These are phyloP conservation scores for Pterois miles DNA, from an alignment of 2,797 vertebrate genomes.

Conservation along the genomic window DNA sequence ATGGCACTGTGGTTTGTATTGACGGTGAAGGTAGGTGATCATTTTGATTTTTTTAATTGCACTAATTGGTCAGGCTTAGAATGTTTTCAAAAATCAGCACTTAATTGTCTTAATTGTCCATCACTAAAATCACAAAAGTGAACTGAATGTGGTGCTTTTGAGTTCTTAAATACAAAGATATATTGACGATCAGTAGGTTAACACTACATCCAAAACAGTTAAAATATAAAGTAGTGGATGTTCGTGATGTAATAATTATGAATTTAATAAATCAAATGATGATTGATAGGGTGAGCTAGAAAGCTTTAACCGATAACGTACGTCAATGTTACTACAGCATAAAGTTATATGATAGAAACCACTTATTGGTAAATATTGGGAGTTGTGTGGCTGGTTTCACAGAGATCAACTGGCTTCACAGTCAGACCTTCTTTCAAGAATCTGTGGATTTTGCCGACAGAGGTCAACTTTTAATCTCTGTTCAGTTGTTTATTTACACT, in stretches of 20 bases:
- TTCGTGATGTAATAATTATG: neutral
- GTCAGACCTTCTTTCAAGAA: no score
- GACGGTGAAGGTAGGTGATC: constrained; percentile 65
- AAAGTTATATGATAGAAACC: accelerated
- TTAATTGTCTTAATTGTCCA: neutral
- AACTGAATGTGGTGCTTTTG: neutral
- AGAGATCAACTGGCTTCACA: constrained; percentile 3
- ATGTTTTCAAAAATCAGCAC: neutral
- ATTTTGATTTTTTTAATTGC: constrained; percentile 48
- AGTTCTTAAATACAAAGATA: neutral
- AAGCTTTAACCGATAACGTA: neutral
- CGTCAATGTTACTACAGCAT: neutral
- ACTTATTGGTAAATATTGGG: neutral
- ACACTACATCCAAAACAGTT: neutral
- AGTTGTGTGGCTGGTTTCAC: constrained; percentile 14
- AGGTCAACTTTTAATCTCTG: neutral
- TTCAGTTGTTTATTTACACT: neutral
- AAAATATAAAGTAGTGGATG: neutral
- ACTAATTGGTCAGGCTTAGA: neutral
- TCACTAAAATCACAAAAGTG: neutral
- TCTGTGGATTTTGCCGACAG: neutral
- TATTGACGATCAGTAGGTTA: neutral
- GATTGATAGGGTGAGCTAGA: neutral
- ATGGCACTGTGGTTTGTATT: constrained; percentile 19
- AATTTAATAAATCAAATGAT: neutral